Percentiles rank a stretch among this genome's conserved stretches.
Evolutionary conservation across 2,797 vertebrate species (phyloP).

Genomic region (Scomberomorus guttatus): DNA sequence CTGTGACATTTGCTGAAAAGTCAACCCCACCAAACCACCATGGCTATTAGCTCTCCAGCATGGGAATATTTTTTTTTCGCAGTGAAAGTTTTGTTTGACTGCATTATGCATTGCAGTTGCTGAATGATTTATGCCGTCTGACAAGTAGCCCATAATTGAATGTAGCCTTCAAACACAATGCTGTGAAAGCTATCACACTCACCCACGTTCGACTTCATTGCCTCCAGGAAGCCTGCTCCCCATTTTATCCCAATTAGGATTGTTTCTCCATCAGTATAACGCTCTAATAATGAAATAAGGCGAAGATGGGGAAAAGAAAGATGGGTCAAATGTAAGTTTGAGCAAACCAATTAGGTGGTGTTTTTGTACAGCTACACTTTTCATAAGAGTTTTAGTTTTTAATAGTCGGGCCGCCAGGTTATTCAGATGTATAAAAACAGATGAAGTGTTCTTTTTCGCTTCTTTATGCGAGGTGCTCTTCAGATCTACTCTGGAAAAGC

Average conservation of each 20-base stretch:
- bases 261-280: constrained; percentile 59
- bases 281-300: constrained; percentile 62
- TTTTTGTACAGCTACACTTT: constrained; percentile 35
- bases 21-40: constrained; percentile 26
- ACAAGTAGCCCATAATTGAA: constrained; percentile 78
- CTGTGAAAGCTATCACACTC: constrained; percentile 69
- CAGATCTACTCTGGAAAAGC: constrained; percentile 2
- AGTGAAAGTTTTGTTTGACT: constrained; percentile 70
- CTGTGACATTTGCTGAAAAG: constrained; percentile 54
- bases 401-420: constrained; percentile 33
- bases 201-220: constrained; percentile 63
- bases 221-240: constrained; percentile 59
- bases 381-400: constrained; percentile 38
- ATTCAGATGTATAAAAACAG: constrained; percentile 34
- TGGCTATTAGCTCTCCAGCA: constrained; percentile 49
- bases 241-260: constrained; percentile 69
- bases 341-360: constrained; percentile 64
- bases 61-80: constrained; percentile 42
- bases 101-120: constrained; percentile 68
- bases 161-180: constrained; percentile 65
- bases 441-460: constrained; percentile 27
- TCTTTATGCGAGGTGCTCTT: constrained; percentile 18
- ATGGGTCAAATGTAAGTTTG: constrained; percentile 60
- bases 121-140: constrained; percentile 77
- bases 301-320: constrained; percentile 32